Percentiles rank a stretch among this genome's conserved stretches.
phyloP scores from a whole-genome alignment of 2,888 invertebrate genomes.

The Heteropelma amictum region DNA sequence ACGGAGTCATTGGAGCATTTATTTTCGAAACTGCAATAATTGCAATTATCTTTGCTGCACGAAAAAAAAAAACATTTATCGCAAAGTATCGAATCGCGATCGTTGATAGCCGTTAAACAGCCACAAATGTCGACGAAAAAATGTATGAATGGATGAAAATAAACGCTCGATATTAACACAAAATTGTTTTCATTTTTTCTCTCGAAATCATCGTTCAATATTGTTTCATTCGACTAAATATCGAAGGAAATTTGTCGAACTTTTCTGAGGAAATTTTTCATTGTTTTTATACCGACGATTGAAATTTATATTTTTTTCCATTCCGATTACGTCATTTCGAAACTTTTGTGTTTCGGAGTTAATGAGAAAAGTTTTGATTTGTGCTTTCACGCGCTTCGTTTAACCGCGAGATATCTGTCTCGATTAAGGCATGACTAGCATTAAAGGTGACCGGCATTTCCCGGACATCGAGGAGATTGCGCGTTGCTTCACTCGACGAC shows the following conservation, averaged over 20 bases:
- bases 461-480: conserved; percentile 21
- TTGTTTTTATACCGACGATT: too few relatives aligned
- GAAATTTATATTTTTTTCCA: not conserved
- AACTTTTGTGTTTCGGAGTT: conserved; percentile 1
- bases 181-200: not conserved
- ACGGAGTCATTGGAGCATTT: conserved; percentile 25
- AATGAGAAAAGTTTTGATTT: conserved; percentile 6
- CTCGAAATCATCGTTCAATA: too few relatives aligned
- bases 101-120: too few relatives aligned
- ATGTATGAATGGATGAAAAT: not conserved
- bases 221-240: too few relatives aligned
- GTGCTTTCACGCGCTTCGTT: conserved; percentile 1
- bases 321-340: not conserved
- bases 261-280: too few relatives aligned
- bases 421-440: not conserved
- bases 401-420: not conserved
- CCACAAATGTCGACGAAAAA: not conserved
- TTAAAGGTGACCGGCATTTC: conserved; percentile 13
- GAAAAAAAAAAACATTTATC: not conserved
- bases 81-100: not conserved
- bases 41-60: not conserved
- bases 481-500: conserved; percentile 8
- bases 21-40: not conserved
- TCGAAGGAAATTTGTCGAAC: too few relatives aligned
- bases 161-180: too few relatives aligned